Evolutionary conservation across 2,888 invertebrate genomes (phyloP), one percentile per base, ranked within the genome.

Genomic region (Ferdinandea cuprea): DNA sequence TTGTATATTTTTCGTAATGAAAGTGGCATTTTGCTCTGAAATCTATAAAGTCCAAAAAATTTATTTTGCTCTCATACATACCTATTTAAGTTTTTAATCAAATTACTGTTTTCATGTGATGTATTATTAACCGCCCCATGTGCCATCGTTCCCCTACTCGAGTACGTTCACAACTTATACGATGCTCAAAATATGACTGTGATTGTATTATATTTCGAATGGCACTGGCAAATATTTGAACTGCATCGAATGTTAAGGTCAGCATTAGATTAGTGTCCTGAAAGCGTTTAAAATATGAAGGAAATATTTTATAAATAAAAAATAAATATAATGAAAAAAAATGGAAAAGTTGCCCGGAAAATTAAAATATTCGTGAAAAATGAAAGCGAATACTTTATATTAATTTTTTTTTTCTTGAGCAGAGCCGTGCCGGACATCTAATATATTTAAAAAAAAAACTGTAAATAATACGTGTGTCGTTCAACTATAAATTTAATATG

Each of bases 171-270:
- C 90, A 90, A 0, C 86, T 85, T n/a, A 84, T 85, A n/a, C 85
- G 80, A 0, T 89, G 89, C 2, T 87, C 86, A 52, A 85, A 85
- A 65, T 86, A 90, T 6, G 87, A 86, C 44, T 87, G 63, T n/a
- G 87, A 69, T 4, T 85, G 58, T 13, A 90, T 86, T 3, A 90
- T 85, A 78, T 88, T 88, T 6, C 87, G 95, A 58, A 98, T 92
- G 6, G 97, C 98, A 91, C 96, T 96, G 58, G 97, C 95, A 91
- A 97, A 98, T 85, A 98, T 93, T 90, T 96, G 95, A 32, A 98
- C 98, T 1, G 98, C 98, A 89, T 99, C 98, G 90, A 97, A 98
- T 94, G 98, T 97, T 86, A 98, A 92, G 13, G 98, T 97, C 13
- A 97, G 93, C 86, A 89, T 65, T 86, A 90, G 87, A 15, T 88